Evolutionary conservation across 2,888 invertebrate species (phyloP), one percentile per base, ranked within the genome.

Genomic region (Crocallis elinguaria): DNA sequence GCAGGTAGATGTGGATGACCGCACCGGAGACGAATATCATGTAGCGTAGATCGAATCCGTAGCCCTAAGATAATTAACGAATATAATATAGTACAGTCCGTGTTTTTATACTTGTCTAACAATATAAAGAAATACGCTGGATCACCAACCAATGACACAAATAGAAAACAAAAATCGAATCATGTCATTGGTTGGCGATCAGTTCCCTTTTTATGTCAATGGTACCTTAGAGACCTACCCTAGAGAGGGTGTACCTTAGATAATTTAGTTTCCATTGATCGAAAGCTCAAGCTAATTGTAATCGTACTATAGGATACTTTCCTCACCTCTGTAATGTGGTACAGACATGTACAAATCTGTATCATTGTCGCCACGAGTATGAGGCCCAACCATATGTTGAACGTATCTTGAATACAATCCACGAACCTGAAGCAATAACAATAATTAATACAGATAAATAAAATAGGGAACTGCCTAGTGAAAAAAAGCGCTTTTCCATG

Each of bases 321-420:
- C 17, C 27, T 42, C 65, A 86, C 87, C 80, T 84, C 85, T 0
- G 73, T 75, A 0, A 86, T 69, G 9, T 83, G 80, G 19, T 79
- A 86, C 65, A 86, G 62, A 12, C 79, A 78, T 0, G 77, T 82
- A 16, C 87, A 82, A 12, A 84, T 75, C 41, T 86, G 84, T 57
- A 84, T 77, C 69, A 84, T 77, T 0, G 86, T 84, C 0, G 79
- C 79, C 0, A 79, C 0, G 5, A 83, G 68, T 36, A 86, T 81
- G 0, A 77, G 0, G 0, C 79, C 82, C 1, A 87, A 58, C 84
- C 86, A 87, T 0, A 80, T 63, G 49, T 83, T 83, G 49, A 84
- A 86, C 0, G 79, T 74, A 0, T 76, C 75, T 56, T 87, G 86
- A 6, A 86, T 77, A 0, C 67, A 12, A 0, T 71, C 67, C 3